Conservation (phyloP, 2,888 invertebrate genomes). For the Drosophila quinaria region DNA sequence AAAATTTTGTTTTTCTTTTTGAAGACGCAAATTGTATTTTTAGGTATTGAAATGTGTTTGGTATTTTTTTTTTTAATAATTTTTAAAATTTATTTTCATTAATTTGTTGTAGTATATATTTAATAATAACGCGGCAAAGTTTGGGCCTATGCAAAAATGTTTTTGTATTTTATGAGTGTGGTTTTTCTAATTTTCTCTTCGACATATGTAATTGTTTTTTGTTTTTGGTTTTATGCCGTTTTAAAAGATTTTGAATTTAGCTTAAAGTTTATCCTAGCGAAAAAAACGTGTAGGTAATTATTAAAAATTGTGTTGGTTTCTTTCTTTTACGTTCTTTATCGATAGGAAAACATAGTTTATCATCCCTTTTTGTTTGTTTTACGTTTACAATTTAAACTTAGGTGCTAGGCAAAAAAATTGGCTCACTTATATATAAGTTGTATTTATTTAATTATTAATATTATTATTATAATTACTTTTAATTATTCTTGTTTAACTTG, state of each 20-base stretch:
- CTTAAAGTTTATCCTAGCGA: conserved; percentile 68
- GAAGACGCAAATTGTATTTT: conserved; percentile 70
- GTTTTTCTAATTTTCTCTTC: conserved; percentile 19
- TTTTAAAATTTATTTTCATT: conserved; percentile 29
- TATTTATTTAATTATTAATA: conserved; percentile 29
- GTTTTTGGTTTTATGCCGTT: conserved; percentile 55
- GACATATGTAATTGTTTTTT: conserved; percentile 24
- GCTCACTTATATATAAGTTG: conserved; percentile 58
- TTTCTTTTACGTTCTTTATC: conserved; percentile 40
- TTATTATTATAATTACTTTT: conserved; percentile 26
- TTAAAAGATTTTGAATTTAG: conserved; percentile 46
- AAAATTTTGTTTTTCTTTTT: conserved; percentile 44
- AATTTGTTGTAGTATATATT: conserved; percentile 51
- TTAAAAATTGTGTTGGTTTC: conserved; percentile 44
- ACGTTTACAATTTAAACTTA: conserved; percentile 69
- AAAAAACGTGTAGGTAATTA: conserved; percentile 59
- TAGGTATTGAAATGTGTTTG: conserved; percentile 71
- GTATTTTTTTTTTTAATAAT: conserved; percentile 56
- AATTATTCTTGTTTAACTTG: conserved; percentile 44
- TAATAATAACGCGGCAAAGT: conserved; percentile 76
- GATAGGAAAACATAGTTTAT: conserved; percentile 72
- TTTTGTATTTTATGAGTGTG: conserved; percentile 33
- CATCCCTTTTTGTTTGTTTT: conserved; percentile 25
- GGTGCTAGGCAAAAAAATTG: conserved; percentile 73
- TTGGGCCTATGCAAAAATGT: conserved; percentile 73